Percentiles rank a stretch among this genome's conserved stretches.
phyloP scores from a whole-genome alignment of 2,797 vertebrate genomes.

The Poecilia picta region DNA sequence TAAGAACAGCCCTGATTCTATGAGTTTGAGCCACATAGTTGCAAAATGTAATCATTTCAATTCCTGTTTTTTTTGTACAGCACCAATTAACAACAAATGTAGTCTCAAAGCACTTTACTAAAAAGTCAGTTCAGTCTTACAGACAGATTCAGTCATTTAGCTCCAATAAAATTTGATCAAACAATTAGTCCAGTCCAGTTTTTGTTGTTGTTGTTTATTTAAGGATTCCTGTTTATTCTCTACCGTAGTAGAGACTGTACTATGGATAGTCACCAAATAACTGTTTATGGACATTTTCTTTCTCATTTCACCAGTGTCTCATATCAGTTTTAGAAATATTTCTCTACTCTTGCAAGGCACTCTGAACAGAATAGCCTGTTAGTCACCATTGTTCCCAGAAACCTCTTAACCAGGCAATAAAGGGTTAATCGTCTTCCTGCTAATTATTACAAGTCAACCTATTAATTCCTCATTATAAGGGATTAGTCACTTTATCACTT shows the following conservation, averaged over 20 bases:
- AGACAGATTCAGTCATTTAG: not conserved
- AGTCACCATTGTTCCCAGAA: not conserved
- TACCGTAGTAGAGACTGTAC: too few species aligned
- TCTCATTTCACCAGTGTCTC: not conserved
- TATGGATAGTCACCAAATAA: not conserved
- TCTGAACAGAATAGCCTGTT: constrained; percentile 2
- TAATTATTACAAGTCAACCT: constrained; percentile 67
- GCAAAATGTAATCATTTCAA: not conserved
- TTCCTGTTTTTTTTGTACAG: not conserved
- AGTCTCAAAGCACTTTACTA: not conserved
- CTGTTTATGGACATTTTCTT: not conserved
- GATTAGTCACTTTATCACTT: constrained; percentile 78
- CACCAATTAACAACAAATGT: not conserved
- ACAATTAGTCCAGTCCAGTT: not conserved
- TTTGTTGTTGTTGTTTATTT: too few species aligned
- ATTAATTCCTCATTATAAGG: constrained; percentile 82
- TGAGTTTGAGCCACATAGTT: not conserved
- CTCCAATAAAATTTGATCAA: not conserved
- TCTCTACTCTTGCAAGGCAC: not conserved
- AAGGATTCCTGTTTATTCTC: too few species aligned
- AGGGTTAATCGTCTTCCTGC: constrained; percentile 80
- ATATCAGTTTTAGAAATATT: not conserved
- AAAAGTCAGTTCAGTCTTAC: not conserved
- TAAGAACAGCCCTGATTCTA: not conserved
- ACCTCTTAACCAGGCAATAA: constrained; percentile 63